phyloP scores from a whole-genome alignment of 37 sponge, comb jelly and placozoan genomes.

The Oscarella lobularis region DNA sequence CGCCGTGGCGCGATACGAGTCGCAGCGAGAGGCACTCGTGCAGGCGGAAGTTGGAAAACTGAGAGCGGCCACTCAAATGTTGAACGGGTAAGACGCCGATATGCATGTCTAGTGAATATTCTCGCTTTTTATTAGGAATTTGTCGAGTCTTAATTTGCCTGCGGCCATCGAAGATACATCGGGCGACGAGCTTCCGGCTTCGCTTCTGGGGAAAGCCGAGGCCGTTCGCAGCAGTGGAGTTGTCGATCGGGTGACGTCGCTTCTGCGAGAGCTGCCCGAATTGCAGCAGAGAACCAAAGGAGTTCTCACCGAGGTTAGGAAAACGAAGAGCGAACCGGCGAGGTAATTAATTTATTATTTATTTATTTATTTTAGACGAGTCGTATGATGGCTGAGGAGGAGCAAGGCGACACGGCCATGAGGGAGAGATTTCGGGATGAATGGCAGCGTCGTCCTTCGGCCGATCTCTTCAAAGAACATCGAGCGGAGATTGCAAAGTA shows the following conservation, averaged over 20 bases:
- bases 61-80: constrained; percentile 38
- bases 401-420: constrained; percentile 60
- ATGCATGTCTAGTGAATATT: not conserved
- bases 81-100: constrained; percentile 72
- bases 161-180: constrained; percentile 82
- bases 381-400: constrained; percentile 76
- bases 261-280: too few species aligned
- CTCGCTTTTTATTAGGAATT: too few species aligned
- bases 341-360: too few species aligned
- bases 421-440: constrained; percentile 59
- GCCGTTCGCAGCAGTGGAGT: too few species aligned
- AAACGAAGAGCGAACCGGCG: too few species aligned
- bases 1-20: constrained; percentile 43
- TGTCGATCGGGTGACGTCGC: too few species aligned
- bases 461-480: constrained; percentile 48
- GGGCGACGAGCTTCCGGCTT: constrained; percentile 66
- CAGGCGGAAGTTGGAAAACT: constrained; percentile 59
- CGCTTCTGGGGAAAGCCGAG: constrained; percentile 70
- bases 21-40: constrained; percentile 48
- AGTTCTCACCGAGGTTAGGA: too few species aligned
- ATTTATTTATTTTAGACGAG: too few species aligned
- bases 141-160: too few species aligned
- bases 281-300: too few species aligned
- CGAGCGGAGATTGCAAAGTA: constrained; percentile 46
- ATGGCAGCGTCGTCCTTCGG: constrained; percentile 70